Evolutionary conservation across 2,888 invertebrate species (phyloP).

Genomic region (Dasypogon diadema): DNA sequence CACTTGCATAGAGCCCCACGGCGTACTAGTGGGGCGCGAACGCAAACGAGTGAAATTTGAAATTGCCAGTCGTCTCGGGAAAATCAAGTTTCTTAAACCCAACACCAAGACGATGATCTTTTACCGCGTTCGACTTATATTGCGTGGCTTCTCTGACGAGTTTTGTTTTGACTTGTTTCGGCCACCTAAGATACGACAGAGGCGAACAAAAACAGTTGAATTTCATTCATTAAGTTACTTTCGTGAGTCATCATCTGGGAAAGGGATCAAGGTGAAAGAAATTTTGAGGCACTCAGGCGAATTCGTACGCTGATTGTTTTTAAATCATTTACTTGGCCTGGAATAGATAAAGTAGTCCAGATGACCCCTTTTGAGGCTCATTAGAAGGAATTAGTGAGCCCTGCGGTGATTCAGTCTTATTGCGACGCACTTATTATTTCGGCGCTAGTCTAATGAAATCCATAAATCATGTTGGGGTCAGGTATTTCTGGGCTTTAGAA

Average conservation of each 20-base stretch:
- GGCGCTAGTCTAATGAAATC: conserved; percentile 18
- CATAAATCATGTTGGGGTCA: neutral
- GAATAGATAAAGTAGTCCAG: neutral
- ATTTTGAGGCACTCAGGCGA: no score
- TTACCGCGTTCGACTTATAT: neutral
- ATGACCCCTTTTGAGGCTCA: neutral
- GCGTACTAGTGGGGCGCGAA: conserved; percentile 10
- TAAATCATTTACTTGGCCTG: no score
- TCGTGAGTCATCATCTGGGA: conserved; percentile 9
- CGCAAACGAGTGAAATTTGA: conserved; percentile 36
- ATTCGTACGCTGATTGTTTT: neutral
- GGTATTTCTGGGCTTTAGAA: neutral
- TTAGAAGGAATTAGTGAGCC: conserved; percentile 2
- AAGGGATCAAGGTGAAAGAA: conserved; percentile 47
- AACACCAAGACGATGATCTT: neutral
- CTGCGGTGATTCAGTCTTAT: conserved; percentile 5
- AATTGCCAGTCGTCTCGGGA: conserved; percentile 20
- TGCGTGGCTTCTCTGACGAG: conserved; percentile 5
- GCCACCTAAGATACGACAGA: neutral
- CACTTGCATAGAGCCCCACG: neutral
- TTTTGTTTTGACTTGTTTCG: conserved; percentile 12
- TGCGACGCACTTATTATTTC: neutral
- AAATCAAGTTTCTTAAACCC: conserved; percentile 3
- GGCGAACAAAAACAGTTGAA: neutral
- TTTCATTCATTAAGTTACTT: conserved; percentile 34